phyloP scores from a whole-genome alignment of 2,888 invertebrate genomes.

The Pilophorus perplexus region DNA sequence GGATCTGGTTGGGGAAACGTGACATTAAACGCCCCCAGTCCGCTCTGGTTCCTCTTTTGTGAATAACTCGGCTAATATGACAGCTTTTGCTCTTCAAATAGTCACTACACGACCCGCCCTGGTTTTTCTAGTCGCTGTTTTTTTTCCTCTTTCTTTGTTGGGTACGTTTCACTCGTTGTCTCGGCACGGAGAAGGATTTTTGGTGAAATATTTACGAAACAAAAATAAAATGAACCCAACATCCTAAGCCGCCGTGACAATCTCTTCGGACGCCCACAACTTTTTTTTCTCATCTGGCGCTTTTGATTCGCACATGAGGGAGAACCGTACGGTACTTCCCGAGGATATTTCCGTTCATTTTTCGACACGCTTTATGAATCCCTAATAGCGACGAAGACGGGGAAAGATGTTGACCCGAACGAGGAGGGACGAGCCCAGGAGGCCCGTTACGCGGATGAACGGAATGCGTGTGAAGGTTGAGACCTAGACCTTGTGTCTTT shows the following conservation, averaged over 20 bases:
- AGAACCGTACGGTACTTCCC: no score
- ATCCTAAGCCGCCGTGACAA: no score
- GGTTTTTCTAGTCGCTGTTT: no score
- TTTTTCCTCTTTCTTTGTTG: neutral
- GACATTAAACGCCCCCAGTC: constrained; percentile 6
- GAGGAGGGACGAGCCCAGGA: neutral
- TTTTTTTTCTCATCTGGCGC: no score
- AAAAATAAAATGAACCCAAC: no score
- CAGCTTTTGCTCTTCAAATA: constrained; percentile 5
- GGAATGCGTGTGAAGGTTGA: constrained; percentile 36
- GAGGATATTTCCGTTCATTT: no score
- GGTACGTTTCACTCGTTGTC: neutral
- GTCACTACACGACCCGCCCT: no score
- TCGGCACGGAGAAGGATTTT: no score
- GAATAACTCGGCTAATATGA: constrained; percentile 28
- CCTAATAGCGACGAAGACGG: neutral
- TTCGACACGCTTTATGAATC: constrained; percentile 10
- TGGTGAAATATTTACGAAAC: no score
- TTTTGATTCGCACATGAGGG: no score
- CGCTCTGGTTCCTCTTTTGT: constrained; percentile 18
- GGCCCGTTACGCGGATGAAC: constrained; percentile 23
- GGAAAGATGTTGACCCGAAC: constrained; percentile 12
- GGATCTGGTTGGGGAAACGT: constrained; percentile 1
- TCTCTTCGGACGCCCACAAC: no score
- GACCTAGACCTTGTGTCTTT: constrained; percentile 20